Conservation (phyloP, 30 jellyfish, hydroid and myxozoan species). For the Sanderia malayensis region DNA sequence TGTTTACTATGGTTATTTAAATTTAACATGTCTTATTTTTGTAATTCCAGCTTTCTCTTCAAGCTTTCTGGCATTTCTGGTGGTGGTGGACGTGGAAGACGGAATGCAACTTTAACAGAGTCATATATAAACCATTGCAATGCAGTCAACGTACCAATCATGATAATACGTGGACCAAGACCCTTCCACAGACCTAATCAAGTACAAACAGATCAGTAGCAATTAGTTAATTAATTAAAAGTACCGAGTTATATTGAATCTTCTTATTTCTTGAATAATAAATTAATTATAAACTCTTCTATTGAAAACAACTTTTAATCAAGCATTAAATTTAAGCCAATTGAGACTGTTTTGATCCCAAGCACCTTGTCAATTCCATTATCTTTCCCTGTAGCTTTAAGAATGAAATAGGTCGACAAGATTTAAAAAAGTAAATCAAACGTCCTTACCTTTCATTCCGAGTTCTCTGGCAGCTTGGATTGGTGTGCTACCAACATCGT, state of each 20-base stretch:
- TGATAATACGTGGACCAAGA: conserved; percentile 94
- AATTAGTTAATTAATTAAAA: no score
- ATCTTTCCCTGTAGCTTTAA: no score
- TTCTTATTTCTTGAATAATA: no score
- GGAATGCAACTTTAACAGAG: conserved; percentile 91
- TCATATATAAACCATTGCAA: conserved; percentile 98
- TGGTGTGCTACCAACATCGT: conserved; percentile 96
- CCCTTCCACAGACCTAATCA: conserved; percentile 93
- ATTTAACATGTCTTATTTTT: conserved; percentile 15
- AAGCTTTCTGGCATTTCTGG: conserved; percentile 99
- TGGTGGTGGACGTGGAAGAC: conserved; percentile 99
- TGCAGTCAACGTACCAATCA: conserved; percentile 98
- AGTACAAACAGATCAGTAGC: no score
- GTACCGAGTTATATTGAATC: no score
- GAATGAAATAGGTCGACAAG: no score
- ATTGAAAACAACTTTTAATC: no score
- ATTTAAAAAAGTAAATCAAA: no score
- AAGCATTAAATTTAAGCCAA: no score
- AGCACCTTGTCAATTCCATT: no score
- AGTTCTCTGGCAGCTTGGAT: conserved; percentile 95
- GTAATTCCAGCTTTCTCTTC: conserved; percentile 71
- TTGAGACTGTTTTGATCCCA: no score
- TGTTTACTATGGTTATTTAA: neutral
- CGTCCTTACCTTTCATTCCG: conserved; percentile 99
- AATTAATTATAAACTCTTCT: no score